Base-by-base conservation (phyloP, 2,113 vertebrate species). In the Otolemur garnettii region DNA sequence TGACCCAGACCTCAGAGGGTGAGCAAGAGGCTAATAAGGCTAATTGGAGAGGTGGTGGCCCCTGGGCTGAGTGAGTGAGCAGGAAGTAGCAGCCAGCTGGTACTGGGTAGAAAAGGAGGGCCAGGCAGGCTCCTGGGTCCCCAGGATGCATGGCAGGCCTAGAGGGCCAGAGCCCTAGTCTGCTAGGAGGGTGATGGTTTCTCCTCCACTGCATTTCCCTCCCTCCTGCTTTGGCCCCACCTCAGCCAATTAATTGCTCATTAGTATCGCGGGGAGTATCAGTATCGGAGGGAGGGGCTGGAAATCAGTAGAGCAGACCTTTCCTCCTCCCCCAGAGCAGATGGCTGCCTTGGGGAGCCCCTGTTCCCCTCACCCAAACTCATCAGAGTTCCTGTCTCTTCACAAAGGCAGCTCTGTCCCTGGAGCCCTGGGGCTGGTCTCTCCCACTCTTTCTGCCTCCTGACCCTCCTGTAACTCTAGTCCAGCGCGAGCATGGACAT, bases 11-110 rank as follows among this genome's bases (percentile, higher is more conserved):
- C 71, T 45, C 78, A 7, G 4, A 18, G 86, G 30, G 91, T 97
- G 97, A 97, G 95, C 97, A 96, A 95, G 79, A 93, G 35, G 82
- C 86, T 87, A 93, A 92, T 68, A 72, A 94, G 96, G 57, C 38
- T 96, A 97, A 97, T 97, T 96, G 94, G 87, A 62, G 64, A 97
- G 96, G 96, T 79, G 97, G 93, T 60, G 92, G 85, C 92, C 87
- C 30, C 11, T 2, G 35, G 90, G 81, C 94, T 88, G 85, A 72
- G 89, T 95, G 94, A 95, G 66, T 2, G 91, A 94, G 66, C 95
- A 95, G 93, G 87, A 97, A 97, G 60, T 74, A 93, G 59, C 80
- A 3, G 28, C 59, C n/a, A 55, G 81, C n/a, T 60, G 1, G 4
- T 4, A 26, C 81, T 86, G 30, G n/a, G 55, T 12, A 15, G 78